A percentile compares a stretch with the other conserved stretches of the same genome.
These are phyloP conservation scores for Amblyraja radiata DNA, from an alignment of 2,797 vertebrate genomes.

Conservation along the genomic window DNA sequence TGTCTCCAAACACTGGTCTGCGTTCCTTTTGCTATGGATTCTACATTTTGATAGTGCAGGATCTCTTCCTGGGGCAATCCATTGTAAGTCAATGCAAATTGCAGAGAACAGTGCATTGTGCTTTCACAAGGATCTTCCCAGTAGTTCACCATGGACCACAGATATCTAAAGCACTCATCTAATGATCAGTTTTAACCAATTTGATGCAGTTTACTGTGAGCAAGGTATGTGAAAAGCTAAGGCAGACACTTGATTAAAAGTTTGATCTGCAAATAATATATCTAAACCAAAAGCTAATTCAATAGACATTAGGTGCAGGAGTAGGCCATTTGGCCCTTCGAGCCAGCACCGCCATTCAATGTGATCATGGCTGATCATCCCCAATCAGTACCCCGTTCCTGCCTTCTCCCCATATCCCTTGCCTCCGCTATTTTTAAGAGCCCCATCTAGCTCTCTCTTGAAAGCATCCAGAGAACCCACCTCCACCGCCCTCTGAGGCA, in stretches of 20 bases:
- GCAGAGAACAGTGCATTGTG: neutral
- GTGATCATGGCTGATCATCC: no score
- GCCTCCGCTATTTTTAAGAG: no score
- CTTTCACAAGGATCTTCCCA: neutral
- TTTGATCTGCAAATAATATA: neutral
- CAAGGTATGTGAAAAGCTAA: neutral
- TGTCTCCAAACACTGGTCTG: neutral
- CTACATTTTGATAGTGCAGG: neutral
- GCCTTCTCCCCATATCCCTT: no score
- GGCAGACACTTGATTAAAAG: neutral
- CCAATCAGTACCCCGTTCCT: no score
- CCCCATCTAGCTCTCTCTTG: no score
- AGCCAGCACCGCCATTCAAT: no score
- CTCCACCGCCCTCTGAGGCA: no score
- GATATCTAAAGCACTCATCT: neutral
- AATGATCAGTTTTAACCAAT: neutral
- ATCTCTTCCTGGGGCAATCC: neutral
- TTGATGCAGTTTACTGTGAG: neutral
- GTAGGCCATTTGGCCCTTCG: no score
- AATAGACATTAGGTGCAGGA: no score
- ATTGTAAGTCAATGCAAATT: neutral
- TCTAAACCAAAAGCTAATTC: neutral
- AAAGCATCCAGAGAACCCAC: no score
- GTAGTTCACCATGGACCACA: neutral
- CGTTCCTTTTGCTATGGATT: neutral